A percentile compares a stretch with the other conserved stretches of the same genome.
Conservation (phyloP, 2,113 vertebrate species). For the Zosterops borbonicus region DNA sequence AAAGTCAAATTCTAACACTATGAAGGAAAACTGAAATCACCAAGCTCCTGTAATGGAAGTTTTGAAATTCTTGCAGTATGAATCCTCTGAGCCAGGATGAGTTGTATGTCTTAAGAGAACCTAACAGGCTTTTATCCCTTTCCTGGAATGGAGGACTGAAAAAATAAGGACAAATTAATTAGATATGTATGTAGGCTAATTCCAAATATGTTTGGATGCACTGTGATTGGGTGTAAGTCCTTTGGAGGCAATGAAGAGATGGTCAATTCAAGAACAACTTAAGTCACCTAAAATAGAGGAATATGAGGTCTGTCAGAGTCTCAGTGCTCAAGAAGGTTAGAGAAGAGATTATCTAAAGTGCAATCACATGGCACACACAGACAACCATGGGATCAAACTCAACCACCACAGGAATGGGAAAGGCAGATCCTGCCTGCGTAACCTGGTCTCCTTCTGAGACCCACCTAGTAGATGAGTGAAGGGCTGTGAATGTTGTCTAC, state of each 20-base stretch:
- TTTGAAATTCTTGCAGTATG: background rate
- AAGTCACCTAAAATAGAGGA: background rate
- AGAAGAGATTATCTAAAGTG: background rate
- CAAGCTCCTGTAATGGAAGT: background rate
- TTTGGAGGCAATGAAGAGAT: background rate
- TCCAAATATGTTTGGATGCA: background rate
- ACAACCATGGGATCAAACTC: accelerated
- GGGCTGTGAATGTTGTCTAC: background rate
- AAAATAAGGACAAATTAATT: background rate
- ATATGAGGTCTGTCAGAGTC: background rate
- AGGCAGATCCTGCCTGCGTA: background rate
- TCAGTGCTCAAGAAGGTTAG: background rate
- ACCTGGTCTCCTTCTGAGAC: too few species aligned
- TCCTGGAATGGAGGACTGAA: background rate
- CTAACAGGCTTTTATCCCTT: background rate
- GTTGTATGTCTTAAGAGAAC: background rate
- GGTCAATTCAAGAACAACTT: background rate
- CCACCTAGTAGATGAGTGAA: background rate
- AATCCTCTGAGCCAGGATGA: background rate
- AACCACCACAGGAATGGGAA: accelerated
- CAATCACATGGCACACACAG: background rate
- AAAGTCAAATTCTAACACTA: background rate
- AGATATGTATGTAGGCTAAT: background rate
- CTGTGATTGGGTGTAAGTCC: accelerated
- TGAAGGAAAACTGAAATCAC: background rate